Evolutionary conservation across 1,140 invertebrate species (phyloP), one percentile per base, ranked within the genome.

Genomic region (Eurosta solidaginis): DNA sequence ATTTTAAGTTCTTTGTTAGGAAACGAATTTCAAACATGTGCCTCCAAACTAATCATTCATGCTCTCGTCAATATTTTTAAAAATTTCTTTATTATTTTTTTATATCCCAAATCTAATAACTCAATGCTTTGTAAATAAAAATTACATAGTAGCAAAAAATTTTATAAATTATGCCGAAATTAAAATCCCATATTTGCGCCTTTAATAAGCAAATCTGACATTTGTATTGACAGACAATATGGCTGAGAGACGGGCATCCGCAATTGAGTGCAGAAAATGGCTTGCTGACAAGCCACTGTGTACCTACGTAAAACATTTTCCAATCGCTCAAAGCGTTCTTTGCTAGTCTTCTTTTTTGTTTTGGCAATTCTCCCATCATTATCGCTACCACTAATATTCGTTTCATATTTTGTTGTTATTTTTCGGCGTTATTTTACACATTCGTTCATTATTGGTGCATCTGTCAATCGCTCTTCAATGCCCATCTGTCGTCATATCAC

Each of bases 141-240:
- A n/a, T n/a, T n/a, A n/a, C n/a, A n/a, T n/a, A n/a, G n/a, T n/a
- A n/a, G n/a, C n/a, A n/a, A n/a, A n/a, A 9, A 49, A 9, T 17
- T 49, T 17, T 7, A 49, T 49, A 49, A 3, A 49, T 49, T 47
- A 6, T 47, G 12, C n/a, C 45, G 12, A 47, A 47, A 17, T 47
- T 47, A 17, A 17, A 20, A 54, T 14, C 9, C 0, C 17, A 59
- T n/a, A n/a, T n/a, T 0, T 29, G 54, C 6, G 29, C 4, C 17
- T 59, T 59, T 17, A 36, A 59, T 33, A n/a, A 20, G 22, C n/a
- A 40, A 22, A 40, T 20, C 17, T n/a, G 17, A 20, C 59, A 27
- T 63, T 68, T 29, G 9, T 68, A 68, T 40, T 68, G 59, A 68
- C 59, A 20, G 59, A 63, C 54, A 63, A 63, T 36, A 12, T 36